Conservation (phyloP, 2,888 invertebrate genomes). For the Dasypolia templi region DNA sequence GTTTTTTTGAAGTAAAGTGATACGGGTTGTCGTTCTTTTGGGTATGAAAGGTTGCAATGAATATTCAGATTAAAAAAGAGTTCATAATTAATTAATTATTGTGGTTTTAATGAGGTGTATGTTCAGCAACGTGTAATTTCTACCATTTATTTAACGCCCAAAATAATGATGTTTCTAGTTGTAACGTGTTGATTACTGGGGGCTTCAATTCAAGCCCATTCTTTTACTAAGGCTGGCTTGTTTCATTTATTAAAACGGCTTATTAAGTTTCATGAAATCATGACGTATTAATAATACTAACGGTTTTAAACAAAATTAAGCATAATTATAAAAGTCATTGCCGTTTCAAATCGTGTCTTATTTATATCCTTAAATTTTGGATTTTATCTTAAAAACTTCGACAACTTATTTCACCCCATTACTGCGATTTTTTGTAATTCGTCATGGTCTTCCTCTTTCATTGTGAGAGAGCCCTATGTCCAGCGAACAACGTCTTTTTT, state of each 20-base stretch:
- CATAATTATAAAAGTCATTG: not conserved
- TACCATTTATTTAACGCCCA: not conserved
- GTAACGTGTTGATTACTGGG: not conserved
- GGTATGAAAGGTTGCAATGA: not conserved
- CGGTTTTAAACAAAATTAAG: not conserved
- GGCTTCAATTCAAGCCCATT: not conserved
- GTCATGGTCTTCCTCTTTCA: not conserved
- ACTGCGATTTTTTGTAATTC: not conserved
- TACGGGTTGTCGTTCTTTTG: not conserved
- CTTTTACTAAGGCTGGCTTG: not conserved
- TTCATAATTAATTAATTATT: not conserved
- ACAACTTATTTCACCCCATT: not conserved
- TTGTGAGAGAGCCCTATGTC: too few relatives aligned
- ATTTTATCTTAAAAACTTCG: too few relatives aligned
- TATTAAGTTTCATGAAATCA: too few relatives aligned
- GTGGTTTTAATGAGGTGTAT: conserved; percentile 23
- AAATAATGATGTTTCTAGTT: not conserved
- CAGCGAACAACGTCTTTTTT: too few relatives aligned
- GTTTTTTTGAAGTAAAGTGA: not conserved
- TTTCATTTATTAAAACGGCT: too few relatives aligned
- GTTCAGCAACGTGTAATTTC: not conserved
- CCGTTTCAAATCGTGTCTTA: conserved; percentile 11
- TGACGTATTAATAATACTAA: not conserved
- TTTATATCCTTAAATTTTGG: not conserved
- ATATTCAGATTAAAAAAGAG: not conserved